Percentiles rank a stretch among this genome's conserved stretches.
Conservation (phyloP, 2,888 invertebrate species). For the Idaea biselata region DNA sequence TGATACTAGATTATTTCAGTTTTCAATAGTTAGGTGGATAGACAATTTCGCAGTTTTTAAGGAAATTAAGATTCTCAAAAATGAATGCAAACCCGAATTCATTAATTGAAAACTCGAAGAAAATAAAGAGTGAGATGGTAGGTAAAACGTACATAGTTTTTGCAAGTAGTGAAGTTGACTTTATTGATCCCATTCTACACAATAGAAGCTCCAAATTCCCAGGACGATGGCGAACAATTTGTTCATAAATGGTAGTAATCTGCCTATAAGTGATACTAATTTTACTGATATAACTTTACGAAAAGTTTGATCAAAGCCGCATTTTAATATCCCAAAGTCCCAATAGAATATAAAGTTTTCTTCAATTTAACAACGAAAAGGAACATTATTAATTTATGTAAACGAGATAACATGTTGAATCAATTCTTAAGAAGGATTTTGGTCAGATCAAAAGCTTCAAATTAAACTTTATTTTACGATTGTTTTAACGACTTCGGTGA, state of each 20-base stretch:
- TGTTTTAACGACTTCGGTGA: conserved; percentile 60
- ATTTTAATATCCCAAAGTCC: conserved; percentile 5
- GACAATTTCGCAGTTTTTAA: too few relatives aligned
- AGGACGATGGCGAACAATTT: conserved; percentile 9
- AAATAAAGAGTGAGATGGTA: too few relatives aligned
- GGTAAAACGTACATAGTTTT: too few relatives aligned
- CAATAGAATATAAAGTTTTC: conserved; percentile 1
- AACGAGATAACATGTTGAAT: conserved; percentile 29
- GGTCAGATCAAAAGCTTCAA: conserved; percentile 50
- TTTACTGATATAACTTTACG: conserved; percentile 1
- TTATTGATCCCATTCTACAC: too few relatives aligned
- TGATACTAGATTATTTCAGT: conserved; percentile 12
- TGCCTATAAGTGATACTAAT: conserved; percentile 10
- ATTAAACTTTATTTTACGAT: conserved; percentile 62
- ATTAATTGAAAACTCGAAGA: too few relatives aligned
- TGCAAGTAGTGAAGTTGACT: too few relatives aligned
- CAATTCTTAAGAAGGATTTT: conserved; percentile 36
- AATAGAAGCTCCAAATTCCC: too few relatives aligned
- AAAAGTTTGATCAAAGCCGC: conserved; percentile 1
- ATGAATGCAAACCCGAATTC: too few relatives aligned
- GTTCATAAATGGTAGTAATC: conserved; percentile 2
- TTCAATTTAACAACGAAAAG: background rate
- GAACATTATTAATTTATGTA: conserved; percentile 11
- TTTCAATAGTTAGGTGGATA: too few relatives aligned
- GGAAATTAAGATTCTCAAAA: too few relatives aligned